These are phyloP conservation scores for Zootermopsis nevadensis DNA, from an alignment of 2,888 invertebrate genomes.

Conservation along the genomic window DNA sequence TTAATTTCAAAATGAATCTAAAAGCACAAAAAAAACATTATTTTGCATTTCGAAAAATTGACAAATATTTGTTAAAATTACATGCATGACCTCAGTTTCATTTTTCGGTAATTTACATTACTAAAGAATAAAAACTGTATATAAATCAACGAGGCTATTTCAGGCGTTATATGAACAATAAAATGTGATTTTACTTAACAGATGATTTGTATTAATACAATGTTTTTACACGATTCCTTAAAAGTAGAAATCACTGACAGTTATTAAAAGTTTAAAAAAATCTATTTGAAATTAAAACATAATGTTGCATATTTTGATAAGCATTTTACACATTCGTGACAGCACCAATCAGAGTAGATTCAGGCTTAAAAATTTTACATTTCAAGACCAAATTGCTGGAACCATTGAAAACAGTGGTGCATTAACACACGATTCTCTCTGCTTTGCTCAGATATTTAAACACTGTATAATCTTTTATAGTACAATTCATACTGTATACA, in stretches of 20 bases:
- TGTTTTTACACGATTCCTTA: not conserved
- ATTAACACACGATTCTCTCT: not conserved
- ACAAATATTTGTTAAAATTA: not conserved
- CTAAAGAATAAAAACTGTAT: not conserved
- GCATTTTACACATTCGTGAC: not conserved
- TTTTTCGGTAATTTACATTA: not conserved
- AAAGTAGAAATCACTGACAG: no score
- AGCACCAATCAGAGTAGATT: not conserved
- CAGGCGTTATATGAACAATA: not conserved
- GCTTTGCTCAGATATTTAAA: conserved; percentile 27
- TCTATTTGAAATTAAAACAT: not conserved
- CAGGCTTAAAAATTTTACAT: not conserved
- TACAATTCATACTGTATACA: conserved; percentile 27
- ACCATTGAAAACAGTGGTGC: conserved; percentile 1
- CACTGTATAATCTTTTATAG: conserved; percentile 29
- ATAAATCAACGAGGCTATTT: not conserved
- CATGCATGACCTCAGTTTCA: not conserved
- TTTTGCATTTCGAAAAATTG: no score
- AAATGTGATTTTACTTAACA: not conserved
- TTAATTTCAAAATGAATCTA: not conserved
- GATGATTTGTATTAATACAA: not conserved
- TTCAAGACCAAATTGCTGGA: not conserved
- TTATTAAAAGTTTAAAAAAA: no score
- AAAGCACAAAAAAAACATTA: not conserved
- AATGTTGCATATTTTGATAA: not conserved